Conservation (phyloP, 1,140 invertebrate species). For the Drosophila pseudoobscura region DNA sequence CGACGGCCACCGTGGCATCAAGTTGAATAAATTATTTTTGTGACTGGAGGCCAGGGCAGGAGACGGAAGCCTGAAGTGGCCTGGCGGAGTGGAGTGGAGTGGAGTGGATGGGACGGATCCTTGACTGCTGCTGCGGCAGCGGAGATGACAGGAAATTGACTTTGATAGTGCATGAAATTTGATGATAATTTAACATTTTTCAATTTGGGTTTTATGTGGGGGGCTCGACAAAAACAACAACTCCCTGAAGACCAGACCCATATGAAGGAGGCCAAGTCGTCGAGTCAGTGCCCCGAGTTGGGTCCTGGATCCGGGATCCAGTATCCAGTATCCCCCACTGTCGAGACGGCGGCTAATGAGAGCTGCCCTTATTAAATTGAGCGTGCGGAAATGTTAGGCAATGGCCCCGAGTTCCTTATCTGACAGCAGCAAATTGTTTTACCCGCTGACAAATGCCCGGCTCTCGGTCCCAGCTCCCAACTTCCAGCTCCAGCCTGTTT, state of each 20-base stretch:
- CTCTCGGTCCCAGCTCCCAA: background rate
- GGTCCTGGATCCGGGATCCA: background rate
- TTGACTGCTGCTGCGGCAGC: background rate
- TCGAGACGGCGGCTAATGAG: slow-evolving; percentile 34
- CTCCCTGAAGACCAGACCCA: slow-evolving; percentile 2
- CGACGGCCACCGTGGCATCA: slow-evolving; percentile 51
- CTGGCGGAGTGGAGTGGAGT: background rate
- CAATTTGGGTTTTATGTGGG: slow-evolving; percentile 37
- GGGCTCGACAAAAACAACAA: slow-evolving; percentile 8
- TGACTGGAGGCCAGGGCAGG: slow-evolving; percentile 43
- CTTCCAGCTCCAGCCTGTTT: slow-evolving; percentile 17
- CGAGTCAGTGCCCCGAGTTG: background rate
- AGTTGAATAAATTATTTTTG: slow-evolving; percentile 80
- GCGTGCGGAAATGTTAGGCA: slow-evolving; percentile 56
- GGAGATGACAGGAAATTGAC: slow-evolving; percentile 68
- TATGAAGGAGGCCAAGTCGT: slow-evolving; percentile 1
- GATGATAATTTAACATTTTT: slow-evolving; percentile 76
- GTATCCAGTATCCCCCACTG: slow-evolving; percentile 2
- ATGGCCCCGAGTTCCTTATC: slow-evolving; percentile 32
- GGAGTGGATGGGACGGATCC: slow-evolving; percentile 12
- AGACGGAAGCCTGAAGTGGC: background rate
- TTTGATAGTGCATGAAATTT: slow-evolving; percentile 81
- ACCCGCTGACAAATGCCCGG: slow-evolving; percentile 40
- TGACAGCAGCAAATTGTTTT: slow-evolving; percentile 53
- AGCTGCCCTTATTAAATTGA: slow-evolving; percentile 47